Conservation (phyloP, 2,888 invertebrate species). For the Crossocerus cetratus region DNA sequence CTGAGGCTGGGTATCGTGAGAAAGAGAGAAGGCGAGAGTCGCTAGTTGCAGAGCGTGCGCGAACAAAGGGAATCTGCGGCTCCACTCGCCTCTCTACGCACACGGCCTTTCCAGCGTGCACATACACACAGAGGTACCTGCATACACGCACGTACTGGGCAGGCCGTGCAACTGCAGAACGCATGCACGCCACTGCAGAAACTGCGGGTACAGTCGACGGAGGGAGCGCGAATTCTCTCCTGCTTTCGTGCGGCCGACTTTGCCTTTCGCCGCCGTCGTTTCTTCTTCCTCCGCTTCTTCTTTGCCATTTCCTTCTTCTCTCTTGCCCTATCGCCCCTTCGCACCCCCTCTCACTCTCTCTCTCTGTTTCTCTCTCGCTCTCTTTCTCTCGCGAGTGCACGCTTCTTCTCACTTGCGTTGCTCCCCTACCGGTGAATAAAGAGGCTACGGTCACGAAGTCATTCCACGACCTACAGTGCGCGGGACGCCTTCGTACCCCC, state of each 20-base stretch:
- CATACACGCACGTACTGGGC: conserved; percentile 23
- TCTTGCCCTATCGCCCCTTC: not conserved
- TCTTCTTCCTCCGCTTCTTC: conserved; percentile 18
- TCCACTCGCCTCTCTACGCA: conserved; percentile 63
- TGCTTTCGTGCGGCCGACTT: conserved; percentile 53
- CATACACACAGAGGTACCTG: conserved; percentile 24
- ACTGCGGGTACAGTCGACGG: conserved; percentile 65
- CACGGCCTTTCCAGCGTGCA: conserved; percentile 53
- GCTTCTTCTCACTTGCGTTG: conserved; percentile 37
- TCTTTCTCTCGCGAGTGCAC: conserved; percentile 16
- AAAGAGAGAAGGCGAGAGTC: conserved; percentile 41
- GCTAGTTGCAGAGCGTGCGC: conserved; percentile 72
- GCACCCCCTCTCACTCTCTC: no score
- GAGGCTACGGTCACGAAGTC: conserved; percentile 52
- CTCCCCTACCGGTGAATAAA: conserved; percentile 39
- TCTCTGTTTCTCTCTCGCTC: conserved; percentile 13
- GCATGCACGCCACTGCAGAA: conserved; percentile 60
- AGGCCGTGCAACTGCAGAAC: conserved; percentile 41
- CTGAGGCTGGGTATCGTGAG: conserved; percentile 17
- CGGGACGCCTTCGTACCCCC: conserved; percentile 26
- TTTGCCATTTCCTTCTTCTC: not conserved
- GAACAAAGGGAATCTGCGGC: conserved; percentile 76
- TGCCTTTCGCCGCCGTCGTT: conserved; percentile 13
- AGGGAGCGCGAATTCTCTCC: conserved; percentile 57
- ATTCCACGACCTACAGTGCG: conserved; percentile 50